Percentiles rank a stretch among this genome's conserved stretches.
Conservation (phyloP, 2,113 vertebrate genomes). For the Chloropsis cyanopogon region DNA sequence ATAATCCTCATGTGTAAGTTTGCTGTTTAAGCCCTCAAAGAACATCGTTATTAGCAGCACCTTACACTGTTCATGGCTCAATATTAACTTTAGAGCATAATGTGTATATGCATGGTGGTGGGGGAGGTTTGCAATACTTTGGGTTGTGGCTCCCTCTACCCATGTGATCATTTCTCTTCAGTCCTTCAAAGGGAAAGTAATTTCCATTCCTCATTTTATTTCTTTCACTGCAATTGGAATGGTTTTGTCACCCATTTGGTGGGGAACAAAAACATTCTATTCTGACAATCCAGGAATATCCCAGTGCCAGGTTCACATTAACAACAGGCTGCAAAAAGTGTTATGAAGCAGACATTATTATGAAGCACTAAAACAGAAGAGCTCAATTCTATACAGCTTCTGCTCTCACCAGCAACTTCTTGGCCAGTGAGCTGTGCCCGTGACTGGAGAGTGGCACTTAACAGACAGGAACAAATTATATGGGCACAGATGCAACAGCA, state of each 20-base stretch:
- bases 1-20: background rate
- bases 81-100: background rate
- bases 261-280: background rate
- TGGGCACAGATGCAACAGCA: slow-evolving; percentile 26
- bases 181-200: background rate
- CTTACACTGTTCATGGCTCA: background rate
- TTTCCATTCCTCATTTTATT: background rate
- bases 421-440: background rate
- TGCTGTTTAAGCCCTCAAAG: background rate
- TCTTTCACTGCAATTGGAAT: background rate
- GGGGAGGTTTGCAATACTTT: background rate
- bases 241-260: background rate
- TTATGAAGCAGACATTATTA: background rate
- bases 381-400: slow-evolving; percentile 20
- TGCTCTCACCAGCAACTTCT: background rate
- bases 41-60: background rate
- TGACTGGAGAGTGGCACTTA: background rate
- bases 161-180: background rate
- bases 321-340: background rate
- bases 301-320: background rate
- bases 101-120: background rate
- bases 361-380: background rate
- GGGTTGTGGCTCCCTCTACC: background rate
- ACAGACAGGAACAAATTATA: slow-evolving; percentile 53
- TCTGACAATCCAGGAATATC: background rate